Percentiles rank a stretch among this genome's conserved stretches.
Evolutionary conservation across 2,797 vertebrate species (phyloP).

Genomic region (Poeciliopsis presidionis): DNA sequence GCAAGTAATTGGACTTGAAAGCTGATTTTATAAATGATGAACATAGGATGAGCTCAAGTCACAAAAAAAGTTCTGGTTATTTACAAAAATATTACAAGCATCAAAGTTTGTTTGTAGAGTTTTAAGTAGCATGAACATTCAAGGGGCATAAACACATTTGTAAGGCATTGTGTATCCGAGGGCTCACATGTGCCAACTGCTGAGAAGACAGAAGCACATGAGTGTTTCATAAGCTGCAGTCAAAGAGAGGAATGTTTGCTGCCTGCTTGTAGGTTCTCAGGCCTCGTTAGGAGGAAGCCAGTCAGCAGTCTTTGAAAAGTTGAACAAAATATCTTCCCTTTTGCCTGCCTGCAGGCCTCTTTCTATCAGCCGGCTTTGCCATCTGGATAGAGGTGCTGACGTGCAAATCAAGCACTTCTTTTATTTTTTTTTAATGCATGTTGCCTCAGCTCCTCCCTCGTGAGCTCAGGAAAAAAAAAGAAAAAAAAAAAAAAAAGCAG

Average conservation of each 20-base stretch:
- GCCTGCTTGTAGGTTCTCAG: constrained; percentile 63
- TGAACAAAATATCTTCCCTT: constrained; percentile 57
- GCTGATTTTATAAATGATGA: neutral
- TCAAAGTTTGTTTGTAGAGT: neutral
- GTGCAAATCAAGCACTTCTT: constrained; percentile 59
- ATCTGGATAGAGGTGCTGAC: constrained; percentile 73
- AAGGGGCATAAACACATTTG: neutral
- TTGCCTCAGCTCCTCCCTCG: neutral
- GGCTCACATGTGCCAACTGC: constrained; percentile 64
- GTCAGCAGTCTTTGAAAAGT: constrained; percentile 79
- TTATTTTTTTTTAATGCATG: neutral
- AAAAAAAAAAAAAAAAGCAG: neutral
- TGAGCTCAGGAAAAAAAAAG: neutral
- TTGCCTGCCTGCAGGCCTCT: constrained; percentile 48
- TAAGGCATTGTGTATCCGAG: neutral
- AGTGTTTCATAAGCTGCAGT: constrained; percentile 80
- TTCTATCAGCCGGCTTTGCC: constrained; percentile 52
- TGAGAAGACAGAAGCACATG: constrained; percentile 69
- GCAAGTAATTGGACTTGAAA: neutral
- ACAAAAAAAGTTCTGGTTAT: neutral
- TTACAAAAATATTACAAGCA: neutral
- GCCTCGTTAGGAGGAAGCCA: constrained; percentile 72
- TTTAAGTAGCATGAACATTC: neutral
- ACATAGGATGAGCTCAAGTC: neutral
- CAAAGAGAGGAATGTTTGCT: constrained; percentile 74